These are phyloP conservation scores for Mola mola DNA, from an alignment of 2,113 vertebrate species.

Conservation along the genomic window DNA sequence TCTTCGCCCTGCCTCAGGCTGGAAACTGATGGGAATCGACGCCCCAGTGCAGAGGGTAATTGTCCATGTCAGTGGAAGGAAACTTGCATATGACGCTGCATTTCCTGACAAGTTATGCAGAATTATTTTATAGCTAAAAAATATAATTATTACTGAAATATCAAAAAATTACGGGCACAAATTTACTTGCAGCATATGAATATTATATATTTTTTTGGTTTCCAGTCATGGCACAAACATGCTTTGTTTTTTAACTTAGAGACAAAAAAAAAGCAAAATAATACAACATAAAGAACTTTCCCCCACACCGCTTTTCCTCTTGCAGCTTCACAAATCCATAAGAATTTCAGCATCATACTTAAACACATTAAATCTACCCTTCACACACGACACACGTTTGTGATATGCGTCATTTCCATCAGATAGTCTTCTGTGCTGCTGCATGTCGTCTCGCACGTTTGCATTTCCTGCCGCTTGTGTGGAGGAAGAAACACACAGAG, in stretches of 20 bases:
- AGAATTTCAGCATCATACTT: constrained; percentile 2
- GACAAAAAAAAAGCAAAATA: constrained; percentile 16
- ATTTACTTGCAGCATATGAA: too few relatives aligned
- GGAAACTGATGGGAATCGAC: constrained; percentile 18
- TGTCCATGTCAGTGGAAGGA: constrained; percentile 34
- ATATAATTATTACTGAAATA: too few relatives aligned
- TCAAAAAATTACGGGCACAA: too few relatives aligned
- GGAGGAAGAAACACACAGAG: constrained; percentile 37
- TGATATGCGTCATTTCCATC: constrained; percentile 15
- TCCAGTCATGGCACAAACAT: too few relatives aligned
- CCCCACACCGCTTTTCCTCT: too few relatives aligned
- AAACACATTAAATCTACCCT: not conserved
- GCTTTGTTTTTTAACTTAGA: too few relatives aligned
- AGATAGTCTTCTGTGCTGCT: constrained; percentile 14
- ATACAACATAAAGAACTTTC: constrained; percentile 11
- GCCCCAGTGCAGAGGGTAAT: constrained; percentile 29
- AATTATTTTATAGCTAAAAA: constrained; percentile 15
- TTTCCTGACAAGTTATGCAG: constrained; percentile 14
- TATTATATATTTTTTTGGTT: too few relatives aligned
- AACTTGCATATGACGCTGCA: constrained; percentile 15
- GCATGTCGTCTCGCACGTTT: constrained; percentile 44
- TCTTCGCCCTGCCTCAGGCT: constrained; percentile 20
- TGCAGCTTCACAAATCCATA: too few relatives aligned
- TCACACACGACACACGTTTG: constrained; percentile 9
- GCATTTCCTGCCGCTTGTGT: constrained; percentile 32